Evolutionary conservation across 2,113 vertebrate species (phyloP).

Genomic region (Hippoglossus stenolepis): DNA sequence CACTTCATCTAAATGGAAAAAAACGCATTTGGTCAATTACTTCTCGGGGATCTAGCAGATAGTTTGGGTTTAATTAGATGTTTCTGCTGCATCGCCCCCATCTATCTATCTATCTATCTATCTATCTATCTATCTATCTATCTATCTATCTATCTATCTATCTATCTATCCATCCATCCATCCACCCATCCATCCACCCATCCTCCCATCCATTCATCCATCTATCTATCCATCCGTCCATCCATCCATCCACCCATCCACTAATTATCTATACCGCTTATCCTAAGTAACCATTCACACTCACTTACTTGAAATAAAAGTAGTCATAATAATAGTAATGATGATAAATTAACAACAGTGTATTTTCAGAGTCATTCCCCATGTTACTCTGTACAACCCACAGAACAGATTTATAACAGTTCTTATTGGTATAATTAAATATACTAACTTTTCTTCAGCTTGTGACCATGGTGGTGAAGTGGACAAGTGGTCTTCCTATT

Average conservation of each 20-base stretch:
- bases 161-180: too few species aligned
- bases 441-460: not conserved
- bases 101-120: too few species aligned
- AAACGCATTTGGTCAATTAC: not conserved
- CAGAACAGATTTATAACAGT: not conserved
- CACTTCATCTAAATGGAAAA: too few species aligned
- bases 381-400: not conserved
- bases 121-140: not conserved
- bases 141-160: too few species aligned
- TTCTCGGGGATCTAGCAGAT: not conserved
- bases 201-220: not conserved
- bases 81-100: not conserved
- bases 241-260: not conserved
- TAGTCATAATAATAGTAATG: not conserved
- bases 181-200: not conserved
- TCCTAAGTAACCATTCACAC: too few species aligned
- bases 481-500: too few species aligned
- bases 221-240: too few species aligned
- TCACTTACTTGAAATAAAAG: not conserved
- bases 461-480: too few species aligned
- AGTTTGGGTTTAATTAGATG: not conserved
- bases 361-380: not conserved
- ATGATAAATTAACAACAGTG: not conserved
- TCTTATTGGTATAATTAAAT: not conserved
- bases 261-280: too few species aligned